Evolutionary conservation across 1,140 invertebrate species (phyloP).

Genomic region (Psilanteris sp.): DNA sequence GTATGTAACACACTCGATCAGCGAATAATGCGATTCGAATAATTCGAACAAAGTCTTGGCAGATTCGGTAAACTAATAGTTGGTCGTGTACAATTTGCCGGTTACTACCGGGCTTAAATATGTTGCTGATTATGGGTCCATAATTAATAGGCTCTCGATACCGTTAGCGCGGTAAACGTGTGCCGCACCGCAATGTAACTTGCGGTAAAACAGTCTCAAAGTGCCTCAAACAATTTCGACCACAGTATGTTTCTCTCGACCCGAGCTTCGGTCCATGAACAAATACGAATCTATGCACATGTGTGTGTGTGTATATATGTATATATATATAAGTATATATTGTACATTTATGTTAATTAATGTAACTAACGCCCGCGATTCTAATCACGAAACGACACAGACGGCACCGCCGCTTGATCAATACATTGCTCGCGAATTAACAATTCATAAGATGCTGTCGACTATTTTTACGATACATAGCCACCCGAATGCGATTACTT

Average conservation of each 20-base stretch:
- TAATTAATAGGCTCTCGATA: slow-evolving; percentile 63
- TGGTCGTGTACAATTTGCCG: slow-evolving; percentile 27
- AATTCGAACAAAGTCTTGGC: slow-evolving; percentile 11
- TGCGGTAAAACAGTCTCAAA: slow-evolving; percentile 62
- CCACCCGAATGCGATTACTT: not conserved
- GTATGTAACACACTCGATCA: too few species aligned
- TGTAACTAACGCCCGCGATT: slow-evolving; percentile 33
- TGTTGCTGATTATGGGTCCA: slow-evolving; percentile 58
- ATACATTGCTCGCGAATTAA: slow-evolving; percentile 5
- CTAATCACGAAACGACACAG: slow-evolving; percentile 17
- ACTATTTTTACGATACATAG: not conserved
- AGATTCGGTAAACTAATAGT: slow-evolving; percentile 37
- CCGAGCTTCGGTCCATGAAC: slow-evolving; percentile 20
- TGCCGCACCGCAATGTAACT: slow-evolving; percentile 57
- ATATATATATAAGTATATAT: slow-evolving; percentile 18
- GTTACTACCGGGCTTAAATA: slow-evolving; percentile 55
- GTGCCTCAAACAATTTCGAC: slow-evolving; percentile 63
- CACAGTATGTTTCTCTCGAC: slow-evolving; percentile 29
- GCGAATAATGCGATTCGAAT: slow-evolving; percentile 17
- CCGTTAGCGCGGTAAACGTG: slow-evolving; percentile 27
- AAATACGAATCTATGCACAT: slow-evolving; percentile 37
- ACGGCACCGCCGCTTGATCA: slow-evolving; percentile 14
- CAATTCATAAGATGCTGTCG: not conserved
- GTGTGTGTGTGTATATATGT: slow-evolving; percentile 44
- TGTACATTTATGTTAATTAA: slow-evolving; percentile 51